phyloP scores from a whole-genome alignment of 2,797 vertebrate genomes.

The Antrozous pallidus region DNA sequence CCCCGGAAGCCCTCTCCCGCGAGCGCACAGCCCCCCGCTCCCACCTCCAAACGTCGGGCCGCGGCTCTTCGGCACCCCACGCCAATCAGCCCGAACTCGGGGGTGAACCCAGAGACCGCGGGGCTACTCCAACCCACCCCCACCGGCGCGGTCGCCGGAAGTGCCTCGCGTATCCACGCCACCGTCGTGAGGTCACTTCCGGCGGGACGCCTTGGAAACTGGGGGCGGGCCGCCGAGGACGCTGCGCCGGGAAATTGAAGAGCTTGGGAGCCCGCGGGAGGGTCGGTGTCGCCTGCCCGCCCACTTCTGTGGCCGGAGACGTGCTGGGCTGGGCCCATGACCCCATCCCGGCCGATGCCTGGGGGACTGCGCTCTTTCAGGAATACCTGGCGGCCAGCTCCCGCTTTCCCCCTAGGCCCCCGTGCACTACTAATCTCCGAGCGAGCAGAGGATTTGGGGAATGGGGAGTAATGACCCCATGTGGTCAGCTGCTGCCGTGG shows the following conservation, averaged over 20 bases:
- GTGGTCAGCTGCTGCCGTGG: neutral
- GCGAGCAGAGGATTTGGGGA: neutral
- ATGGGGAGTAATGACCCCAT: neutral
- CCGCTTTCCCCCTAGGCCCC: neutral
- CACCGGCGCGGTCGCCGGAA: constrained; percentile 42
- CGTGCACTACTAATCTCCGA: neutral
- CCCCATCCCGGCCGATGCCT: accelerated
- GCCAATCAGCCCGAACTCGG: accelerated
- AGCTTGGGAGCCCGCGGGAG: accelerated
- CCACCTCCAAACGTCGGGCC: neutral
- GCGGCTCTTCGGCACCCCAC: neutral
- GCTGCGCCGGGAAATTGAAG: neutral
- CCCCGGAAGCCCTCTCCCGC: constrained; percentile 46
- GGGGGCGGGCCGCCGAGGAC: accelerated
- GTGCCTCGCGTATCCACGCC: neutral
- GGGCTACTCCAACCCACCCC: neutral
- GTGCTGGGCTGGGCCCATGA: neutral
- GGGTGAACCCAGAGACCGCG: accelerated
- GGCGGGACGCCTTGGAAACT: neutral
- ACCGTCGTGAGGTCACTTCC: constrained; percentile 59
- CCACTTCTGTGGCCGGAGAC: accelerated
- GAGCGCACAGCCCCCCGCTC: neutral
- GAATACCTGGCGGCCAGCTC: neutral
- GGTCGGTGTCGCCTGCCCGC: accelerated
- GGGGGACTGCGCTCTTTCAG: accelerated